Evolutionary conservation across 2,888 invertebrate species (phyloP), one percentile per base, ranked within the genome.

Genomic region (Drosophila mimica): DNA sequence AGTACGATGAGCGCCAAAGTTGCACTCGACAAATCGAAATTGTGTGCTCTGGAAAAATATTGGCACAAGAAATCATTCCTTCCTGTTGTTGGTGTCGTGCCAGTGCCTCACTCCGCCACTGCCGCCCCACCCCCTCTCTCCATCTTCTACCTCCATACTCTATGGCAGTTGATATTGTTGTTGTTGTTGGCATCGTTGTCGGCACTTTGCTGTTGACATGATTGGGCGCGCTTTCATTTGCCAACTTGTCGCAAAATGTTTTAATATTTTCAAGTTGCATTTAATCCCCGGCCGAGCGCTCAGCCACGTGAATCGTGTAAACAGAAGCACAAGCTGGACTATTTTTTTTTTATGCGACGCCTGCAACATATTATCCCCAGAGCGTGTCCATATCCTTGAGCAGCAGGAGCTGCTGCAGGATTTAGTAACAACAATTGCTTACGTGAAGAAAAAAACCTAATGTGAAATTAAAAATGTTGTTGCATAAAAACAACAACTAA

Each of bases 51-150:
- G 91, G 90, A 83, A 92, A 92, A 92, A 92, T 92, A 92, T 92
- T 92, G 92, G 92, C 92, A 92, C 89, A 92, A 92, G 92, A 91
- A 92, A 92, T 92, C 92, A 92, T 91, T 92, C 91, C 91, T 92
- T 92, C 92, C 92, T 92, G 91, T 89, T 91, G 86, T 85, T 82
- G 86, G 73, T 83, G 83, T 82, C 80, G 83, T 82, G 79, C 67
- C 70, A 58, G 73, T 67, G 49, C 71, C 46, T 46, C 60, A 49
- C 17, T 38, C 33, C 49, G 28, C 13, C 36, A n/a, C 20, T 30
- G 28, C 30, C 33, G 7, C 49, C 0, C 7, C 2, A 3, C n/a
- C 59, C 15, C 40, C 4, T 25, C 30, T 9, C 48, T 31, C 46
- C 51, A 20, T 34, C 40, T 60, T 49, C 20, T 20, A 4, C 25